A percentile compares a stretch with the other conserved stretches of the same genome.
Conservation (phyloP, 1,140 invertebrate species). For the Drosophila suzukii region DNA sequence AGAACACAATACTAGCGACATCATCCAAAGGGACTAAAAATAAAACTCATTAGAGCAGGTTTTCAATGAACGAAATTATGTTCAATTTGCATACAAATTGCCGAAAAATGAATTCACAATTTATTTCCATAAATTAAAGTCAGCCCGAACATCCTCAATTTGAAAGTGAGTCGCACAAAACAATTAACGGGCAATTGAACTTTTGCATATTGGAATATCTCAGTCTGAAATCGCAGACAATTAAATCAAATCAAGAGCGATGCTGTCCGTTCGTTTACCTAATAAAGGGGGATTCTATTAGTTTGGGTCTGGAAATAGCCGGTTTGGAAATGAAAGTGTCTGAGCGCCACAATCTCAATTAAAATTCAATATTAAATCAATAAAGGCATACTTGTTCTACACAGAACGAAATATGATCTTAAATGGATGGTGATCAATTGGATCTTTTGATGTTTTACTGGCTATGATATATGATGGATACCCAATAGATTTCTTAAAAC, state of each 20-base stretch:
- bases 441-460: neutral
- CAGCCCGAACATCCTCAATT: slow-evolving; percentile 38
- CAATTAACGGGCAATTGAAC: slow-evolving; percentile 62
- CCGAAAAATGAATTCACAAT: slow-evolving; percentile 24
- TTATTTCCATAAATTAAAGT: slow-evolving; percentile 57
- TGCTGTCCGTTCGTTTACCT: slow-evolving; percentile 34
- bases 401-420: neutral
- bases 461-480: neutral
- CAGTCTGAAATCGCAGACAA: slow-evolving; percentile 37
- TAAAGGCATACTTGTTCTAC: slow-evolving; percentile 1
- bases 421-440: neutral
- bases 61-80: slow-evolving; percentile 54
- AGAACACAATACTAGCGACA: slow-evolving; percentile 18
- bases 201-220: slow-evolving; percentile 23
- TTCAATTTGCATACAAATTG: slow-evolving; percentile 51
- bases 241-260: slow-evolving; percentile 42
- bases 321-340: slow-evolving; percentile 7
- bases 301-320: slow-evolving; percentile 15
- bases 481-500: neutral
- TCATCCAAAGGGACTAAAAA: slow-evolving; percentile 39
- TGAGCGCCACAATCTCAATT: slow-evolving; percentile 32
- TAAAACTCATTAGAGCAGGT: slow-evolving; percentile 60
- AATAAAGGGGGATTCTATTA: slow-evolving; percentile 55
- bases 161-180: slow-evolving; percentile 65
- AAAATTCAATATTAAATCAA: slow-evolving; percentile 43